These are phyloP conservation scores for Lepidochrysops patricia DNA, from an alignment of 2,888 invertebrate genomes.

Conservation along the genomic window DNA sequence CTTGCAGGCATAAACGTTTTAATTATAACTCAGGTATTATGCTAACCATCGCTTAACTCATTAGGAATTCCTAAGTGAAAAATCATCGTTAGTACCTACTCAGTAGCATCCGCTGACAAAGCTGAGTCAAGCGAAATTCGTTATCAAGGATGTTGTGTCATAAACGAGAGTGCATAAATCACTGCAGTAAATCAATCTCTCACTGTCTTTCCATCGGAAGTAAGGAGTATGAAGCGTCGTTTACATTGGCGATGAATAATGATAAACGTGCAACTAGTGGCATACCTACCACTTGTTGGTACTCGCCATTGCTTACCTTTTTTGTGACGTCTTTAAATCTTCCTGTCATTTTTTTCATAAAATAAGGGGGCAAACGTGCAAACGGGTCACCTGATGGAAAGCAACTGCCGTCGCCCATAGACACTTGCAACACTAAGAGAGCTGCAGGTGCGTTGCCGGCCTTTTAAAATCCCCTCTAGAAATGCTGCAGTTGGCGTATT, in stretches of 20 bases:
- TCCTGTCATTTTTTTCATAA: no score
- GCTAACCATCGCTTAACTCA: not conserved
- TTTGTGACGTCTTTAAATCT: no score
- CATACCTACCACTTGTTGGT: no score
- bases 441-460: no score
- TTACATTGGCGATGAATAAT: not conserved
- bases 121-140: not conserved
- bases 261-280: not conserved
- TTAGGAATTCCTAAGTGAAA: not conserved
- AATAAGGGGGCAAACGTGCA: no score
- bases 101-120: constrained; percentile 6
- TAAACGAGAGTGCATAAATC: constrained; percentile 2
- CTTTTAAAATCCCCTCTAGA: no score
- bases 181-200: constrained; percentile 27
- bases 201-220: constrained; percentile 38
- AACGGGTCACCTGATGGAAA: no score
- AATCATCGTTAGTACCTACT: no score
- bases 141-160: constrained; percentile 19
- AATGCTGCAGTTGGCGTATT: no score
- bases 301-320: no score
- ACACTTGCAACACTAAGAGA: no score
- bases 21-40: not conserved
- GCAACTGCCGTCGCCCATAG: no score
- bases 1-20: not conserved
- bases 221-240: constrained; percentile 34